Base-by-base conservation (phyloP, 1,140 invertebrate species). In the Drosophila yakuba region DNA sequence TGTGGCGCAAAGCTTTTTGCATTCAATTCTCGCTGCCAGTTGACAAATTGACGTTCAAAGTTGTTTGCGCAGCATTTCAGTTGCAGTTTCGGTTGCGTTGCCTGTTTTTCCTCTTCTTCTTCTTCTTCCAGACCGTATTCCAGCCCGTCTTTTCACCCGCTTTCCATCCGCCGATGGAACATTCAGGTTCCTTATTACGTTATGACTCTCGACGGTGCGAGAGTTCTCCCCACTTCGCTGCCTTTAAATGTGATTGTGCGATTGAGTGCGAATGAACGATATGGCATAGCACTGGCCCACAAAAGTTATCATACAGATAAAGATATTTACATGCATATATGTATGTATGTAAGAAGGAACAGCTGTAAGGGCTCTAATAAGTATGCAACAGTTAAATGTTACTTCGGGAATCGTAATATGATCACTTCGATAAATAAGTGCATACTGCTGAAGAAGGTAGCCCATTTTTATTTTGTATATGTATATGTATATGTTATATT, bases 1-100 rank as follows among this genome's bases (percentile, higher is more conserved):
- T 50, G 77, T 68, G 72, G 67, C 63, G 82, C 78, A 88, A 73
- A 89, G 76, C 67, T 84, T 89, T 89, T 72, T 78, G 77, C 85
- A 89, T 89, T 89, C 85, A 89, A 89, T 89, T 89, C 88, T 89
- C 85, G 77, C 82, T 84, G 61, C 69, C 72, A 84, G 84, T 89
- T 89, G 84, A 89, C 84, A 89, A 89, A 89, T 89, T 89, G 84
- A 89, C 85, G 85, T 90, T 78, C 85, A 89, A 89, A 89, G 84
- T 88, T 88, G 84, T 88, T 88, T 88, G 84, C 84, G 85, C 84
- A 89, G 84, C 84, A 80, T 89, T 88, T 88, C 80, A 84, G 84
- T 84, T 74, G 78, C 84, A 88, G 72, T 89, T 90, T 84, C 66
- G 69, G 85, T 84, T 84, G 69, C 63, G 56, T 62, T 85, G 62